These are phyloP conservation scores for Pygocentrus nattereri DNA, from an alignment of 2,797 vertebrate genomes.

Conservation along the genomic window DNA sequence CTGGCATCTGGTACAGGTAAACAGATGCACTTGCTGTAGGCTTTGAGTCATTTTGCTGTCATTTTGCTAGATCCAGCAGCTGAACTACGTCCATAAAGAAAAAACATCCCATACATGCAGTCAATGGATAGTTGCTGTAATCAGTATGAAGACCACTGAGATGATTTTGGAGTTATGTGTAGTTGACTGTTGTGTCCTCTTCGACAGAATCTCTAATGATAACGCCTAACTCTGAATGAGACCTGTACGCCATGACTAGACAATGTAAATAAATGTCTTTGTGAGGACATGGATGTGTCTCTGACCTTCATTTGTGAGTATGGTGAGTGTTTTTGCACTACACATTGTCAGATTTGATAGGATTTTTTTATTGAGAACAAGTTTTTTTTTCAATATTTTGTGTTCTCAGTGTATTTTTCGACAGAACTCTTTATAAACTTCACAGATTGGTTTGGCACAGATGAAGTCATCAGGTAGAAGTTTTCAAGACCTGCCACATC, in stretches of 20 bases:
- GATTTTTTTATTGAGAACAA: too few relatives aligned
- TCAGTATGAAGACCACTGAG: neutral
- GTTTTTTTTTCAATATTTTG: too few relatives aligned
- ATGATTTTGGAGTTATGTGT: neutral
- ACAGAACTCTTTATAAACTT: too few relatives aligned
- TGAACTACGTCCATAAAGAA: neutral
- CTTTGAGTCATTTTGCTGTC: constrained; percentile 29
- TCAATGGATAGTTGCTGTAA: constrained; percentile 1
- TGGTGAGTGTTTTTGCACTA: too few relatives aligned
- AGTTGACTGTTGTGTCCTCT: neutral
- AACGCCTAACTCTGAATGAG: neutral
- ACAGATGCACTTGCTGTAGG: neutral
- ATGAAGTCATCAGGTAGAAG: too few relatives aligned
- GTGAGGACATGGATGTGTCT: neutral
- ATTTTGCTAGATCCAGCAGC: neutral
- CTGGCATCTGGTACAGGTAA: constrained; percentile 1
- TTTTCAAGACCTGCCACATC: too few relatives aligned
- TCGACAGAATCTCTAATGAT: neutral
- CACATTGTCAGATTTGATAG: too few relatives aligned
- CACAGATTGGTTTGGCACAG: too few relatives aligned
- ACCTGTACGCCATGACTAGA: constrained; percentile 29
- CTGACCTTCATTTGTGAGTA: neutral
- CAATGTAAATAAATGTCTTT: constrained; percentile 44
- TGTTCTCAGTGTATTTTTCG: too few relatives aligned
- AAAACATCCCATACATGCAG: neutral